Percentiles rank a stretch among this genome's conserved stretches.
These are phyloP conservation scores for Mechanitis mazaeus DNA, from an alignment of 2,888 invertebrate species.

Conservation along the genomic window DNA sequence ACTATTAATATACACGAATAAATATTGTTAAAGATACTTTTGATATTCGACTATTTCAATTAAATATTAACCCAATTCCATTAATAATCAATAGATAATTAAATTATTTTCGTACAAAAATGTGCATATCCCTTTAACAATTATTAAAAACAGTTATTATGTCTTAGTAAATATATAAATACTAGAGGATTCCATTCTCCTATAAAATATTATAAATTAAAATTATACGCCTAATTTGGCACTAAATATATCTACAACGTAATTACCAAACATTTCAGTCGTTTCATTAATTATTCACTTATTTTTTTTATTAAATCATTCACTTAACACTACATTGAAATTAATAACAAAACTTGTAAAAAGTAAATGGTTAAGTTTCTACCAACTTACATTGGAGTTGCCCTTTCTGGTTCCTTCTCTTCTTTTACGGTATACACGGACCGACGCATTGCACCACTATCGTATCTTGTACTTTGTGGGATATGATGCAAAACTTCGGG, in stretches of 20 bases:
- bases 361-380: constrained; percentile 10
- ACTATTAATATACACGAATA: constrained; percentile 17
- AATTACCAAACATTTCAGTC: constrained; percentile 67
- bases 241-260: constrained; percentile 45
- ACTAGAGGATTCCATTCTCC: constrained; percentile 16
- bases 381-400: constrained; percentile 24
- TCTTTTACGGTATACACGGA: constrained; percentile 62
- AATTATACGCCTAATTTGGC: constrained; percentile 24
- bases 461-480: constrained; percentile 47
- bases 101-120: constrained; percentile 20
- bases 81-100: constrained; percentile 13
- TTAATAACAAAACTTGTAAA: constrained; percentile 7
- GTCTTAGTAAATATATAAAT: constrained; percentile 17
- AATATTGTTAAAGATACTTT: constrained; percentile 5
- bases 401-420: constrained; percentile 55
- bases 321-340: constrained; percentile 26
- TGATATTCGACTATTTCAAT: constrained; percentile 16
- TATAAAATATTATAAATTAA: constrained; percentile 16
- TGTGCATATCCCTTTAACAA: constrained; percentile 17
- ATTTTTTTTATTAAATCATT: constrained; percentile 29
- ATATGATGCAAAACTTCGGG: constrained; percentile 71
- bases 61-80: constrained; percentile 18
- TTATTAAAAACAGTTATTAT: constrained; percentile 16
- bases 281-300: constrained; percentile 42
- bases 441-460: constrained; percentile 60